Evolutionary conservation across 2,797 vertebrate species (phyloP).

Genomic region (Neoniphon sammara): DNA sequence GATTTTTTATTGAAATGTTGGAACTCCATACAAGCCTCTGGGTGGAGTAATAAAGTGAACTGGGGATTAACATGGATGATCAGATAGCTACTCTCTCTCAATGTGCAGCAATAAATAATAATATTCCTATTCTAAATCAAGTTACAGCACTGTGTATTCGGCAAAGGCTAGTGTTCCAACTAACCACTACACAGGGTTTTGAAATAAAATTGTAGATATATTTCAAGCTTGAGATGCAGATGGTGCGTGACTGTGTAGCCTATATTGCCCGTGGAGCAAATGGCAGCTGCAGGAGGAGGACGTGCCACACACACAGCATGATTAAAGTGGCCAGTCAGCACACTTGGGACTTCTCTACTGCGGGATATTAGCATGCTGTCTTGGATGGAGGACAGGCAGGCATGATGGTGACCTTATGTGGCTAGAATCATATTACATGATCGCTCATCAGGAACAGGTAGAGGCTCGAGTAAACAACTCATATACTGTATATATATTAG

Average conservation of each 20-base stretch:
- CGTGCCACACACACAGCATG: slow-evolving; percentile 43
- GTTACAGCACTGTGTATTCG: neutral
- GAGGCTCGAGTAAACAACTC: neutral
- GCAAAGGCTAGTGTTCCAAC: neutral
- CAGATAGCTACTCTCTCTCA: no score
- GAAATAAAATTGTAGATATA: neutral
- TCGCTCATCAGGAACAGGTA: neutral
- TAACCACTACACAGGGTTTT: neutral
- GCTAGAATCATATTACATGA: slow-evolving; percentile 1
- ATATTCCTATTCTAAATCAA: neutral
- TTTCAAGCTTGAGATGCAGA: neutral
- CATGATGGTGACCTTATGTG: slow-evolving; percentile 11
- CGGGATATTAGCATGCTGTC: slow-evolving; percentile 42
- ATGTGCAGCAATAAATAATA: neutral
- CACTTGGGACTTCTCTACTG: slow-evolving; percentile 39
- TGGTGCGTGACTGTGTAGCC: slow-evolving; percentile 7
- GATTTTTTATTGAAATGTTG: neutral
- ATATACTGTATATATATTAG: neutral
- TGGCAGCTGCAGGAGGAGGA: slow-evolving; percentile 33
- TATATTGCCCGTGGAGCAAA: slow-evolving; percentile 8
- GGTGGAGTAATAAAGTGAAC: no score
- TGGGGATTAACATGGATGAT: no score
- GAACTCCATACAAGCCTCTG: neutral
- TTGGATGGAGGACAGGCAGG: slow-evolving; percentile 9
- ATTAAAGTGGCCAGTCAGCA: slow-evolving; percentile 62